phyloP scores from a whole-genome alignment of 2,797 vertebrate species.

The Danio kyathit region DNA sequence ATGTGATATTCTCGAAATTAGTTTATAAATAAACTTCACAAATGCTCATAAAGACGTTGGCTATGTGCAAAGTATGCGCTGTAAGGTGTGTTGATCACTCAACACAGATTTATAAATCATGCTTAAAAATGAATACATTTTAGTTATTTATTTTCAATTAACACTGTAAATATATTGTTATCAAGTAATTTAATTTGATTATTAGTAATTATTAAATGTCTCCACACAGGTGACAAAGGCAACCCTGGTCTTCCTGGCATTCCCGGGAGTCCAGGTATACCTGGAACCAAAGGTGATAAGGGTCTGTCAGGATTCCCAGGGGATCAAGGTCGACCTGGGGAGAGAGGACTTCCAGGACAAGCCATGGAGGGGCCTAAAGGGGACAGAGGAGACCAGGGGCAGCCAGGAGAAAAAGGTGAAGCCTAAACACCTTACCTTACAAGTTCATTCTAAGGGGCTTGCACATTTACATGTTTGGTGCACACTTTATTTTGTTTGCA shows the following conservation, averaged over 20 bases:
- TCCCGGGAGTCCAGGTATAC: slow-evolving; percentile 88
- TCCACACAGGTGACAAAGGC: slow-evolving; percentile 88
- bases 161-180: background rate
- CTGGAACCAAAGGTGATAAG: slow-evolving; percentile 92
- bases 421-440: too few relatives aligned
- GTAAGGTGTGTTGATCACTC: too few relatives aligned
- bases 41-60: too few relatives aligned
- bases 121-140: background rate
- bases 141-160: background rate
- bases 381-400: slow-evolving; percentile 85
- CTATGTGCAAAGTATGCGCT: too few relatives aligned
- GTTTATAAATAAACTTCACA: too few relatives aligned
- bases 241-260: slow-evolving; percentile 88
- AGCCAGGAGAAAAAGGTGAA: slow-evolving; percentile 80
- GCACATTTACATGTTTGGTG: too few relatives aligned
- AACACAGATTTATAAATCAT: too few relatives aligned
- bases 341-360: slow-evolving; percentile 82
- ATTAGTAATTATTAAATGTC: background rate
- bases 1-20: too few relatives aligned
- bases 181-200: background rate
- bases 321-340: slow-evolving; percentile 81
- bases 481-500: too few relatives aligned
- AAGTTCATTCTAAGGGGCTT: background rate
- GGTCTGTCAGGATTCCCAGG: slow-evolving; percentile 84
- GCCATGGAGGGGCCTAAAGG: slow-evolving; percentile 91